Conservation (phyloP, 2,113 vertebrate species). For the Centropus bengalensis region DNA sequence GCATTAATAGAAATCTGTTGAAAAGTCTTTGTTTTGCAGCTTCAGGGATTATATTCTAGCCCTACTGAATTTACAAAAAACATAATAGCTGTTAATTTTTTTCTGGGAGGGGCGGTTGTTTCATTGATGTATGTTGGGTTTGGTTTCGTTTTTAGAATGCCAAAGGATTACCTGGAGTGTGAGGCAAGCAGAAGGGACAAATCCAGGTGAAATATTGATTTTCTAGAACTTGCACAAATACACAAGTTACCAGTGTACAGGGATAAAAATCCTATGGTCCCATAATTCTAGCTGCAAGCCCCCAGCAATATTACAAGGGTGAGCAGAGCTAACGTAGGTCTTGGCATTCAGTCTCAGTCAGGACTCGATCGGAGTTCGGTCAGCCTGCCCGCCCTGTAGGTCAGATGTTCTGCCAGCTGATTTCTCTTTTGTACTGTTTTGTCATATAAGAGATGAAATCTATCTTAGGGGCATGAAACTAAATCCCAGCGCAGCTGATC, state of each 20-base stretch:
- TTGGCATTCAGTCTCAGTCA: background rate
- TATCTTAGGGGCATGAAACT: background rate
- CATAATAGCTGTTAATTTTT: background rate
- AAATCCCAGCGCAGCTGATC: conserved; percentile 23
- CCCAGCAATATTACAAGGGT: conserved; percentile 2
- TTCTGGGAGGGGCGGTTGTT: background rate
- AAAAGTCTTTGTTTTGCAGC: background rate
- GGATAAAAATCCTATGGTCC: background rate
- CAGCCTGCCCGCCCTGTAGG: conserved; percentile 11
- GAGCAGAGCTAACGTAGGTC: background rate
- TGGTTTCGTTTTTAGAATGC: background rate
- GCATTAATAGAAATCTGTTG: background rate
- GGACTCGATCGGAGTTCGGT: background rate
- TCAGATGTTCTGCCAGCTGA: background rate
- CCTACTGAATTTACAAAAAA: background rate
- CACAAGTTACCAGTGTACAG: background rate
- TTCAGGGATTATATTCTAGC: background rate
- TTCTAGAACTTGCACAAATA: background rate
- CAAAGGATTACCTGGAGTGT: background rate
- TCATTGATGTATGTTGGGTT: background rate
- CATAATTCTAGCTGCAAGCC: background rate
- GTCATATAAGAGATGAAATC: conserved; percentile 13
- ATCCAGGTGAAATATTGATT: conserved; percentile 4
- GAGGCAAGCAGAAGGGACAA: conserved; percentile 15
- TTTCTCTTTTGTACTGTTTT: conserved; percentile 14